Percentiles rank a stretch among this genome's conserved stretches.
These are phyloP conservation scores for Tragelaphus scriptus DNA, from an alignment of 2,113 vertebrate genomes.

Conservation along the genomic window DNA sequence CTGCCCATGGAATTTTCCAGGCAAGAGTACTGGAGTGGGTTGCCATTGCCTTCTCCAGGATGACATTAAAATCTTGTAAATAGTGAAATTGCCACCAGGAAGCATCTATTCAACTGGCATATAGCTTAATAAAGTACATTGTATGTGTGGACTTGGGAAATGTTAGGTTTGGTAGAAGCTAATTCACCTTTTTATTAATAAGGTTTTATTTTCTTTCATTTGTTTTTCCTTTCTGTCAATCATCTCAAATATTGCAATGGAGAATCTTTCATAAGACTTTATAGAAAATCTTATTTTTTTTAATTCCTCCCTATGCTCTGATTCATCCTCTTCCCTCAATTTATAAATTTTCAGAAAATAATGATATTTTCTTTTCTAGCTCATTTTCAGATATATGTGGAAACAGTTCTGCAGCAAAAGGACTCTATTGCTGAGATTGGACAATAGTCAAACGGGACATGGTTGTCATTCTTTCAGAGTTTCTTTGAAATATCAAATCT, in stretches of 20 bases:
- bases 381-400: neutral
- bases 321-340: neutral
- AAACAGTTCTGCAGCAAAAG: neutral
- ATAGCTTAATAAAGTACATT: neutral
- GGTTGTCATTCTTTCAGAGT: neutral
- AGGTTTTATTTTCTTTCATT: neutral
- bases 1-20: no score
- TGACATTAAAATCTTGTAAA: neutral
- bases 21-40: no score
- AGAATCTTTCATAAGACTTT: neutral
- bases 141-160: neutral
- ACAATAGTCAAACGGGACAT: neutral
- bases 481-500: neutral
- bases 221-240: neutral
- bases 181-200: neutral
- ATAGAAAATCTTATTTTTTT: neutral
- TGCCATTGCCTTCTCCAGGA: no score
- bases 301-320: neutral
- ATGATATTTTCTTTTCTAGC: neutral
- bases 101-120: neutral
- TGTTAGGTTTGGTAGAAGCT: neutral
- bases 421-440: neutral
- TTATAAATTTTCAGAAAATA: neutral
- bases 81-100: neutral
- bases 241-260: neutral